These are phyloP conservation scores for Margaritifera margaritifera DNA, from an alignment of 2,888 invertebrate genomes.

Conservation along the genomic window DNA sequence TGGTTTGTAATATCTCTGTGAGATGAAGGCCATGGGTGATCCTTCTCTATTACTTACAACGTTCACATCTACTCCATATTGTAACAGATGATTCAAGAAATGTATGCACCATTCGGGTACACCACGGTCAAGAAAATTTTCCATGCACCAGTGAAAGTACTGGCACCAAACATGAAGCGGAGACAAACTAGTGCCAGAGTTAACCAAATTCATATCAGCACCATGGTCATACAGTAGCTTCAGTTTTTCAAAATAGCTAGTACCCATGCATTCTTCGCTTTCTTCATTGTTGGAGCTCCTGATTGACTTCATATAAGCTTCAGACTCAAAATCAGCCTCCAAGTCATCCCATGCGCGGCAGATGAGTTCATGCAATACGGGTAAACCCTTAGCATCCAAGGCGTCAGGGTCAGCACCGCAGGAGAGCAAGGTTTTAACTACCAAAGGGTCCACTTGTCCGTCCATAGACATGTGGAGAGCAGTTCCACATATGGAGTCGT, in stretches of 20 bases:
- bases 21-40: conserved; percentile 4
- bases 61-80: conserved; percentile 9
- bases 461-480: conserved; percentile 25
- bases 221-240: conserved; percentile 2
- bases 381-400: conserved; percentile 11
- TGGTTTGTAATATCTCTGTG: conserved; percentile 18
- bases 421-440: conserved; percentile 9
- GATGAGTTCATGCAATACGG: conserved; percentile 20
- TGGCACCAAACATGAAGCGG: conserved; percentile 16
- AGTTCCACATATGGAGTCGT: conserved; percentile 24
- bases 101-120: conserved; percentile 2
- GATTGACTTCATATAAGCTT: conserved; percentile 8
- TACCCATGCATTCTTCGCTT: not conserved
- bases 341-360: conserved; percentile 19
- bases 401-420: conserved; percentile 18
- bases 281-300: too few relatives aligned
- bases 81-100: conserved; percentile 5
- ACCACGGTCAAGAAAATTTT: not conserved
- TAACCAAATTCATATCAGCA: conserved; percentile 11
- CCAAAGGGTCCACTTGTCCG: conserved; percentile 13
- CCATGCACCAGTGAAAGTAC: conserved; percentile 9
- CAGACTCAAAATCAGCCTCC: conserved; percentile 10
- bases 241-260: conserved; percentile 13
- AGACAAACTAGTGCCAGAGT: conserved; percentile 5
- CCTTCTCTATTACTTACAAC: conserved; percentile 5